Evolutionary conservation across 2,888 invertebrate genomes (phyloP), one percentile per base, ranked within the genome.

Genomic region (Ophioninae sp.): DNA sequence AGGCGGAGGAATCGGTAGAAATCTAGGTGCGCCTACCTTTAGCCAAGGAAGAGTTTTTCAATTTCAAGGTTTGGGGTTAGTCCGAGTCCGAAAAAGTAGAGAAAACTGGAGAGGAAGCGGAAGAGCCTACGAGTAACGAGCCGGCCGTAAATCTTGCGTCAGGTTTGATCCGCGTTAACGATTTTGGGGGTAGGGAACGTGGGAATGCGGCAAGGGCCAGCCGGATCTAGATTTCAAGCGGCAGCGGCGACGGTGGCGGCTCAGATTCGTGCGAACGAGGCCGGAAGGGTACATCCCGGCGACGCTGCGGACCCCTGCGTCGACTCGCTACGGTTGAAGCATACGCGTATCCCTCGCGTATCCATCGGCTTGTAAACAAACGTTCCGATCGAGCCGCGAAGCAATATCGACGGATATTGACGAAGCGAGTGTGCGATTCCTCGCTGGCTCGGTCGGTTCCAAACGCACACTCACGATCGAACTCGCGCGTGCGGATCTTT

Each of bases 331-430:
- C 21, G 23, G 75, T n/a, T 37, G 79, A 21, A 65, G 44, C 61
- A 67, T 21, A 50, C 73, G 76, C 70, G 30, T 81, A 72, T 72
- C 65, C 65, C 30, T 74, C 70, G 65, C 56, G 39, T 50, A 75
- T 56, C 75, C 79, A 79, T 84, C 84, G 81, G 62, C 68, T 64
- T 13, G 79, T 68, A 84, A 84, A 84, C 84, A 81, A 84, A 81
- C 79, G 81, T 73, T 81, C 72, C 84, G 82, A 79, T 81, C 80
- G 75, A 83, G 81, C 67, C 56, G 50, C 79, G 79, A 82, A 85
- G 83, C 79, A 86, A 89, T 88, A 90, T 89, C 88, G 89, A 90
- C 86, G 87, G 90, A 86, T 90, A 90, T 89, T 88, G 90, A 89
- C 88, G 86, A 85, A 87, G 77, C 79, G 84, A 77, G 67, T 73